phyloP scores from a whole-genome alignment of 1,140 invertebrate genomes.

The Arion vulgaris region DNA sequence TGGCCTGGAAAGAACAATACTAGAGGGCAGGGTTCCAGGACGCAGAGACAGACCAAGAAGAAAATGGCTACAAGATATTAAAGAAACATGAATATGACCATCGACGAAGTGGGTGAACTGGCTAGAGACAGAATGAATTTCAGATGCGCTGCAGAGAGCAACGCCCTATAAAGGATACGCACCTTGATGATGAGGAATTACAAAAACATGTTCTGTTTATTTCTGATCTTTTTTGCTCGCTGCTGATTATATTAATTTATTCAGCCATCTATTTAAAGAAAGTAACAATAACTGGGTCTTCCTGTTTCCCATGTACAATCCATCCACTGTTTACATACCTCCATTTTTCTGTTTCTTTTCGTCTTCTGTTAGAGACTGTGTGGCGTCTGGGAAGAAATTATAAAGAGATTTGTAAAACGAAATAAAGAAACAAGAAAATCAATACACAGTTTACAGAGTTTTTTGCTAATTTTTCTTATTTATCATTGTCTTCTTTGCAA shows the following conservation, averaged over 20 bases:
- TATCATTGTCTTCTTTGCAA: too few relatives aligned
- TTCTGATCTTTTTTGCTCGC: background rate
- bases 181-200: too few relatives aligned
- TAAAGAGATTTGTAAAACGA: background rate
- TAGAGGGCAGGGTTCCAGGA: too few relatives aligned
- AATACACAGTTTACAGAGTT: background rate
- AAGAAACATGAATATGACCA: too few relatives aligned
- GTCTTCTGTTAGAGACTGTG: conserved; percentile 49
- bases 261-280: background rate
- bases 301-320: background rate
- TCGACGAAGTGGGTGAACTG: too few relatives aligned
- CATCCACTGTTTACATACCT: conserved; percentile 39
- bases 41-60: too few relatives aligned
- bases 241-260: background rate
- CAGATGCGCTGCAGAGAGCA: too few relatives aligned
- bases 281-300: background rate
- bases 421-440: conserved; percentile 3
- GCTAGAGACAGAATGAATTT: too few relatives aligned
- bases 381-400: conserved; percentile 43
- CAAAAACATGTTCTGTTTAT: background rate
- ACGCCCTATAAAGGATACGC: too few relatives aligned
- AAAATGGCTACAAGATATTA: too few relatives aligned
- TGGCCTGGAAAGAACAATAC: too few relatives aligned
- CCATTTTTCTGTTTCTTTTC: conserved; percentile 59
- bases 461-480: too few relatives aligned